Evolutionary conservation across 1,140 invertebrate species (phyloP), one percentile per base, ranked within the genome.

Genomic region (Nasonia vitripennis): DNA sequence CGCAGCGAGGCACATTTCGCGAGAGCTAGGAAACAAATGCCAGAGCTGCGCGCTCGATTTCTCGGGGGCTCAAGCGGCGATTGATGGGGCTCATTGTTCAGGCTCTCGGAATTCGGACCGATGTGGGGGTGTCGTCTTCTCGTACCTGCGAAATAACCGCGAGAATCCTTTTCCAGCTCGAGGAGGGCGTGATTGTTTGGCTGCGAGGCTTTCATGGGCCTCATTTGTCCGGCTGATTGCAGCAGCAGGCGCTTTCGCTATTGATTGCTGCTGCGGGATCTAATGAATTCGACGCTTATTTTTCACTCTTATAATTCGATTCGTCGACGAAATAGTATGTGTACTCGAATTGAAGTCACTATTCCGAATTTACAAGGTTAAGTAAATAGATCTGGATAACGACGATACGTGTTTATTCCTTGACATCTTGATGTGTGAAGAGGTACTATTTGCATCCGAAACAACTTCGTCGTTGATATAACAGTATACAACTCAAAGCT

Each of bases 31-130:
- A 34, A 27, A 71, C 68, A 34, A 71, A 71, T 71, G 68, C 20
- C 68, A 23, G 20, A 17, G 41, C 2, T 2, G 48, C 12, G 10
- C 34, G 41, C 75, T 79, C 77, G 62, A 85, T 85, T 85, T 85
- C 37, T 5, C 62, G 45, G 27, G 27, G 41, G 34, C 55, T 62
- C 55, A 6, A 62, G 55, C 55, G 1, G 67, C 77, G 78, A 85
- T 85, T 85, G 83, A 85, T 85, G 78, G 68, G 48, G 51, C 77
- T 85, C 83, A 74, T 85, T 85, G 83, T 55, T 79, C 45, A 71
- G 68, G 37, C 71, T 14, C 31, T 9, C 11, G 84, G 80, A 82
- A 86, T 83, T 86, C 27, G 55, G 81, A 80, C 68, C 20, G 77
- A 68, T 75, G 55, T 79, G 62, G 2, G 48, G 12, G 51, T n/a